These are phyloP conservation scores for Cerastoderma edule DNA, from an alignment of 2,888 invertebrate species.

Conservation along the genomic window DNA sequence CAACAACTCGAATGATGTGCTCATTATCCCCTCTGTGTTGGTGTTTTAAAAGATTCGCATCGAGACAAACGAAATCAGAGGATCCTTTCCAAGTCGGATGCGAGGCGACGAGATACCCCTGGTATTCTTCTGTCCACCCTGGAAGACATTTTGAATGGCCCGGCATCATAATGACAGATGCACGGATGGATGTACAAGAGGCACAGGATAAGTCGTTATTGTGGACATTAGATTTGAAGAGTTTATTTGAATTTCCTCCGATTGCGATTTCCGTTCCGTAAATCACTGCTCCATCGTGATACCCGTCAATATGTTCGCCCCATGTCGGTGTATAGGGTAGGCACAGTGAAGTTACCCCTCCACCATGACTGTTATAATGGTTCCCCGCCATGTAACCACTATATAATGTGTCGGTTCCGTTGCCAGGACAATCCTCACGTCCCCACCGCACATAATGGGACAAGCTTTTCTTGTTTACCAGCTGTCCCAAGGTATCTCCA, in stretches of 20 bases:
- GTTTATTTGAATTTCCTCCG: neutral
- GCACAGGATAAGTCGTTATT: conserved; percentile 39
- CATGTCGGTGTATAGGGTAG: conserved; percentile 32
- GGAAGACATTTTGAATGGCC: conserved; percentile 30
- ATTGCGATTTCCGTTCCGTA: conserved; percentile 37
- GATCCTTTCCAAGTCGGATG: conserved; percentile 18
- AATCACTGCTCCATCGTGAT: conserved; percentile 14
- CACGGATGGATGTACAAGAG: conserved; percentile 21
- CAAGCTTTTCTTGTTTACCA: neutral
- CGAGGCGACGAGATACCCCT: conserved; percentile 8
- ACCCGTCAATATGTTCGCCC: conserved; percentile 26
- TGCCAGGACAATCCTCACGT: conserved; percentile 13
- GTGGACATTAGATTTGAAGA: conserved; percentile 18
- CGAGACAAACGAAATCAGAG: conserved; percentile 36
- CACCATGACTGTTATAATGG: conserved; percentile 14
- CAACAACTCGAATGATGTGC: conserved; percentile 24
- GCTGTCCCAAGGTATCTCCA: neutral
- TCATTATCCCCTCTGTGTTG: conserved; percentile 18
- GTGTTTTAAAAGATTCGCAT: conserved; percentile 14
- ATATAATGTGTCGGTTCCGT: conserved; percentile 3
- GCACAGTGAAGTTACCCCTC: conserved; percentile 27
- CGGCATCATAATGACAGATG: conserved; percentile 32
- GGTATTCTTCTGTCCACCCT: conserved; percentile 43
- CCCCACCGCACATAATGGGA: conserved; percentile 15
- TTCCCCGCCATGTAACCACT: conserved; percentile 17